Percentiles rank a stretch among this genome's conserved stretches.
Evolutionary conservation across 2,113 vertebrate genomes (phyloP).

Genomic region (Atractosteus spatula): DNA sequence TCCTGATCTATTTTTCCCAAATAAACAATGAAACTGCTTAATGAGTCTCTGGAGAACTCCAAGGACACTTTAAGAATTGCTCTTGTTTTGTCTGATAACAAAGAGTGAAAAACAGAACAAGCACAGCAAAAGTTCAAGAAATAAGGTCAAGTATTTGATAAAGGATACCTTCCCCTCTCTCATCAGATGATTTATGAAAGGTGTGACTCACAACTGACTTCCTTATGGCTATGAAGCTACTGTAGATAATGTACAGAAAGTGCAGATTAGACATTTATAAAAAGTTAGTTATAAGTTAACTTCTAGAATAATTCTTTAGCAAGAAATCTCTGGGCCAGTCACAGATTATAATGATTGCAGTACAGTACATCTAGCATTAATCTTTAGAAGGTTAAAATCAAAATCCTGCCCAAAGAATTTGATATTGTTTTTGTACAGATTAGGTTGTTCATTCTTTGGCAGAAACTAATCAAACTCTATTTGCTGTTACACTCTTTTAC

Average conservation of each 20-base stretch:
- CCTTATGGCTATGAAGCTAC: not conserved
- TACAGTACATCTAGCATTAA: not conserved
- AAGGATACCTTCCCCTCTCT: not conserved
- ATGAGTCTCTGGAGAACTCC: not conserved
- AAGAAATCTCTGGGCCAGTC: not conserved
- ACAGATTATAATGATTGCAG: not conserved
- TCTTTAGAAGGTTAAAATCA: conserved; percentile 1
- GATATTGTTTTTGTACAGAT: conserved; percentile 1
- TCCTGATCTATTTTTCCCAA: not conserved
- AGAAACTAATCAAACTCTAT: conserved; percentile 17
- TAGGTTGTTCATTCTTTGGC: not conserved
- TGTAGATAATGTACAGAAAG: not conserved
- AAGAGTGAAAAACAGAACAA: not conserved
- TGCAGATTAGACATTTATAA: not conserved
- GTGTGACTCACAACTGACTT: not conserved
- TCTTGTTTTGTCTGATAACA: too few relatives aligned
- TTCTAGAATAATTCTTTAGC: not conserved
- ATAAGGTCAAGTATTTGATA: not conserved
- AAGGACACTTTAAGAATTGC: too few relatives aligned
- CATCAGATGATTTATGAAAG: not conserved
- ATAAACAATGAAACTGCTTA: not conserved
- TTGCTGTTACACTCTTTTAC: not conserved
- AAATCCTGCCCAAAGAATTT: not conserved
- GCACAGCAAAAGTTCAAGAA: not conserved
- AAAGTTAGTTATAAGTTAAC: not conserved